Conservation (phyloP, 2,888 invertebrate genomes). For the Caenorhabditis afra region DNA sequence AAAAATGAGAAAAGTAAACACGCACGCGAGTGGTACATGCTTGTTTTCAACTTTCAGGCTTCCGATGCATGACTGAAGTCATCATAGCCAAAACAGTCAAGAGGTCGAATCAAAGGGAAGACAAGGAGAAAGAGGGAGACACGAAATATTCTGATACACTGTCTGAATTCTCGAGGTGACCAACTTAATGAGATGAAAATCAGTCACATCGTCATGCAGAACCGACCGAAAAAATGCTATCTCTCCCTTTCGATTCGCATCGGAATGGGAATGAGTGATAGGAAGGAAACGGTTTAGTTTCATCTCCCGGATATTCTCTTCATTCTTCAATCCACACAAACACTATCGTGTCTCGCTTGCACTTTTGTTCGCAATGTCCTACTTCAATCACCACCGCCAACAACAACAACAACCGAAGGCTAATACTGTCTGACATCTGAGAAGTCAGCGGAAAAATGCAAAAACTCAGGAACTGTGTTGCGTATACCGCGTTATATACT, state of each 20-base stretch:
- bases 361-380: not conserved
- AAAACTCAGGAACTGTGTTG: conserved; percentile 35
- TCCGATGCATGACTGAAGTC: conserved; percentile 26
- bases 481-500: conserved; percentile 17
- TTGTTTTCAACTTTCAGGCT: not conserved
- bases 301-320: conserved; percentile 7
- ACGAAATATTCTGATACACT: conserved; percentile 32
- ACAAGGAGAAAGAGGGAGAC: no score
- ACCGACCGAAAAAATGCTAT: conserved; percentile 54
- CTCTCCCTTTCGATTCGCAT: conserved; percentile 14
- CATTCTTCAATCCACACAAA: not conserved
- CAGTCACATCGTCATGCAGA: conserved; percentile 52
- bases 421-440: no score
- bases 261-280: conserved; percentile 25
- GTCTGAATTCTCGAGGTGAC: conserved; percentile 35
- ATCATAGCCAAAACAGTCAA: conserved; percentile 14
- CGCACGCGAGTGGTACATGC: conserved; percentile 1
- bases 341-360: not conserved
- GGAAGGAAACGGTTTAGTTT: conserved; percentile 35
- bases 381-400: not conserved
- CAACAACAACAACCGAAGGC: no score
- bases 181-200: conserved; percentile 61
- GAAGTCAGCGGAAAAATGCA: not conserved
- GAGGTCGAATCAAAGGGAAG: conserved; percentile 36
- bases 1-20: conserved; percentile 13